Conservation (phyloP, 2,888 invertebrate species). For the Corbicula japonica region DNA sequence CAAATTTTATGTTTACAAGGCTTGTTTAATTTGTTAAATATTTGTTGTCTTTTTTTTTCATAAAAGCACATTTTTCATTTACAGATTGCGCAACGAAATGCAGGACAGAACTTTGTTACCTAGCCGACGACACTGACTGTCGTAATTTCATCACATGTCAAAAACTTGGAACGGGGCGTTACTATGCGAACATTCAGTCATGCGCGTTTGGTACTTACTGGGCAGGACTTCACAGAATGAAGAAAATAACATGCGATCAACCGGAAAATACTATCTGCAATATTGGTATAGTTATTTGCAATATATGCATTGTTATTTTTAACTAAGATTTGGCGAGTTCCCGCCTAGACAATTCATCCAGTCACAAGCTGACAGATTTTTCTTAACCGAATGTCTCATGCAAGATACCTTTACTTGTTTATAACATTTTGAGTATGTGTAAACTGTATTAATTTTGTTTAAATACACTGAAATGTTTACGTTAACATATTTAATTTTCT, state of each 20-base stretch:
- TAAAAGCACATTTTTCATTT: no score
- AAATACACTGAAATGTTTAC: no score
- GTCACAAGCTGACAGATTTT: background rate
- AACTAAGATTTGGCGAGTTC: background rate
- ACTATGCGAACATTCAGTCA: constrained; percentile 36
- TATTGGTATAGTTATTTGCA: constrained; percentile 24
- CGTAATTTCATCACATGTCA: constrained; percentile 47
- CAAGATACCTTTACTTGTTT: background rate
- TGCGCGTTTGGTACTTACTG: constrained; percentile 59
- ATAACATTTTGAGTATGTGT: background rate
- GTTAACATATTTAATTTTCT: no score
- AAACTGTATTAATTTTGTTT: no score
- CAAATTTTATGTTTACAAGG: no score
- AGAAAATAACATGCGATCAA: constrained; percentile 43
- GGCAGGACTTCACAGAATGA: constrained; percentile 38
- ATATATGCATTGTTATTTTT: background rate
- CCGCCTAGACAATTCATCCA: no score
- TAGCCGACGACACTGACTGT: constrained; percentile 41
- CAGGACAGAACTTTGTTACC: constrained; percentile 31
- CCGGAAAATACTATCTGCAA: constrained; percentile 38
- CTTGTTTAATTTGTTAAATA: no score
- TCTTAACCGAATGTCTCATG: no score
- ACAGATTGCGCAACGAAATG: constrained; percentile 22
- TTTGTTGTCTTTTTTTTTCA: no score
- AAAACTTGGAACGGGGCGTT: constrained; percentile 5